phyloP scores from a whole-genome alignment of 2,888 invertebrate genomes.

The Tubulanus polymorphus region DNA sequence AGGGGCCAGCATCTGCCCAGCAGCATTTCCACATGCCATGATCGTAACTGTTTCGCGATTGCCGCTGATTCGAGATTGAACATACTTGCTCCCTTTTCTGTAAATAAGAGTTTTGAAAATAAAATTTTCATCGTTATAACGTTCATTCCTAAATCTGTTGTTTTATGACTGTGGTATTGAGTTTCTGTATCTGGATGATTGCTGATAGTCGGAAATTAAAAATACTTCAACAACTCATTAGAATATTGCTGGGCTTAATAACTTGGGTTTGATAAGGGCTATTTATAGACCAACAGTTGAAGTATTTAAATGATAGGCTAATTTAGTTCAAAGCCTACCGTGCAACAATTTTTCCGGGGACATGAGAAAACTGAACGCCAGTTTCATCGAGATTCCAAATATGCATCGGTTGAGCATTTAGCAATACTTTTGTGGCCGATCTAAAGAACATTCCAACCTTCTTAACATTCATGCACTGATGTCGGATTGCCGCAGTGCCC shows the following conservation, averaged over 20 bases:
- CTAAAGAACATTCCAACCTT: not conserved
- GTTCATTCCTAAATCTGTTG: no score
- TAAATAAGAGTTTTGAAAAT: no score
- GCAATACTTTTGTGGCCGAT: not conserved
- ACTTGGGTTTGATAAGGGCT: no score
- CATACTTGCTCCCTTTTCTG: slow-evolving; percentile 2
- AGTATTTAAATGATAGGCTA: not conserved
- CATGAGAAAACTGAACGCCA: not conserved
- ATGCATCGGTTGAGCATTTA: not conserved
- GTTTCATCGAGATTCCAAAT: not conserved
- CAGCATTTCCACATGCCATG: not conserved
- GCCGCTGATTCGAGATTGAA: not conserved
- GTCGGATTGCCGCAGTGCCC: not conserved
- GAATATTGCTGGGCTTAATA: no score
- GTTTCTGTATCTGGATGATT: no score
- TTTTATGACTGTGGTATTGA: no score
- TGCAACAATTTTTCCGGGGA: not conserved
- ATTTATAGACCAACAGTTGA: no score
- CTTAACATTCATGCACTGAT: not conserved
- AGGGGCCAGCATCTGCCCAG: not conserved
- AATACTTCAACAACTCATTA: no score
- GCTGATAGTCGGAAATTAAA: no score
- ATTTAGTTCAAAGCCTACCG: not conserved
- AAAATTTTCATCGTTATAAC: no score
- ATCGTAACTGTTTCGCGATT: not conserved